Evolutionary conservation across 2,113 vertebrate genomes (phyloP).

Genomic region (Cyphomyrus discorhynchus): DNA sequence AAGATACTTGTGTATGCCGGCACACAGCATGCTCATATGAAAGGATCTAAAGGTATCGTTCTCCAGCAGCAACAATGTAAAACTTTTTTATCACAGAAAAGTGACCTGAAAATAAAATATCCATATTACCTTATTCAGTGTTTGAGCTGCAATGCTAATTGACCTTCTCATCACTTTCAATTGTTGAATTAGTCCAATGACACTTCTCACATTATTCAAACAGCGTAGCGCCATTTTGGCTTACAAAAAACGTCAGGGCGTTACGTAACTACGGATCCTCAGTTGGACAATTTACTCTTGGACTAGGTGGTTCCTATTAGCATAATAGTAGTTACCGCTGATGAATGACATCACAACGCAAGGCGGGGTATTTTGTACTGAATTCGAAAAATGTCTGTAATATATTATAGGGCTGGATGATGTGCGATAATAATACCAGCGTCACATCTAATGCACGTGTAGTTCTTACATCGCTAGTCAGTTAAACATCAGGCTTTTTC

Average conservation of each 20-base stretch:
- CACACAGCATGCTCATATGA: neutral
- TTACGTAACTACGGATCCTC: conserved; percentile 43
- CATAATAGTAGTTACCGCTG: neutral
- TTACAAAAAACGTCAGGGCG: neutral
- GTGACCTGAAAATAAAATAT: neutral
- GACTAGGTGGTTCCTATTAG: neutral
- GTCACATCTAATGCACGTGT: neutral
- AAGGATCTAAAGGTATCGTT: neutral
- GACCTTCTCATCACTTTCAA: conserved; percentile 11
- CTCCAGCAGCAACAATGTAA: neutral
- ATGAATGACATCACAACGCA: neutral
- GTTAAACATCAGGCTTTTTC: neutral
- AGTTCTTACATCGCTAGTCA: neutral
- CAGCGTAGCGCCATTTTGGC: conserved; percentile 59
- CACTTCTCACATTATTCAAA: conserved; percentile 28
- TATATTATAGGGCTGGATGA: neutral
- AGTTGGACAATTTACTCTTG: conserved; percentile 5
- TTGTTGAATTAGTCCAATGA: conserved; percentile 35
- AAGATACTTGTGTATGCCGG: neutral
- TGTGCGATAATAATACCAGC: neutral
- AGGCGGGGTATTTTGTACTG: neutral
- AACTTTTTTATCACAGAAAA: neutral
- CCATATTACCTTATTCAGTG: conserved; percentile 36
- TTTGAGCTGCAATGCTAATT: neutral
- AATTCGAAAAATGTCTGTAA: neutral